Conservation (phyloP, 2,797 vertebrate species). For the Siniperca scherzeri region DNA sequence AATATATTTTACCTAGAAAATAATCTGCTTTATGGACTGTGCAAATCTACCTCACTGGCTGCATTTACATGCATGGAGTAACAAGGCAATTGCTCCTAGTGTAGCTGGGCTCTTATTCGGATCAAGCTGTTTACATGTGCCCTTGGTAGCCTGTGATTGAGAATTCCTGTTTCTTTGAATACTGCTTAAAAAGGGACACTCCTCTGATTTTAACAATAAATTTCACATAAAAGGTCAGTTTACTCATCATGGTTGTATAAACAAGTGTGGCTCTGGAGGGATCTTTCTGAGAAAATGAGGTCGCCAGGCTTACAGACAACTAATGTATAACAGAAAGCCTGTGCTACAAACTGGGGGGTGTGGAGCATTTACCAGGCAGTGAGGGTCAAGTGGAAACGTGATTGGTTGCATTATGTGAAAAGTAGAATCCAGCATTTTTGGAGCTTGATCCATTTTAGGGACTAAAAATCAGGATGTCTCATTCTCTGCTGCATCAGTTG, state of each 20-base stretch:
- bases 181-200: conserved; percentile 6
- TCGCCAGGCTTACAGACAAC: neutral
- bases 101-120: neutral
- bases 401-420: neutral
- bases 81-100: neutral
- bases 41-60: neutral
- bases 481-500: conserved; percentile 2
- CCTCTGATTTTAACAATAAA: neutral
- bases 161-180: conserved; percentile 2
- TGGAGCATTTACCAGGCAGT: neutral
- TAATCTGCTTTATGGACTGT: neutral
- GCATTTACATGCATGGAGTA: conserved; percentile 21
- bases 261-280: neutral
- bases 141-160: neutral
- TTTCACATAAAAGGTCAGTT: conserved; percentile 2
- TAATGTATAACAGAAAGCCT: neutral
- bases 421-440: conserved; percentile 2
- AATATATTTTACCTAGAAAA: conserved; percentile 14
- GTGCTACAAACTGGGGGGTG: neutral
- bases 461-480: conserved; percentile 1
- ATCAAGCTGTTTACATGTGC: conserved; percentile 23
- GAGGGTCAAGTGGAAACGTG: neutral
- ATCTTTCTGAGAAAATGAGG: neutral
- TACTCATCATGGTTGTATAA: neutral
- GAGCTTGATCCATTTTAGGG: neutral